Base-by-base conservation (phyloP, 2,888 invertebrate species). In the Plagodis dolabraria region DNA sequence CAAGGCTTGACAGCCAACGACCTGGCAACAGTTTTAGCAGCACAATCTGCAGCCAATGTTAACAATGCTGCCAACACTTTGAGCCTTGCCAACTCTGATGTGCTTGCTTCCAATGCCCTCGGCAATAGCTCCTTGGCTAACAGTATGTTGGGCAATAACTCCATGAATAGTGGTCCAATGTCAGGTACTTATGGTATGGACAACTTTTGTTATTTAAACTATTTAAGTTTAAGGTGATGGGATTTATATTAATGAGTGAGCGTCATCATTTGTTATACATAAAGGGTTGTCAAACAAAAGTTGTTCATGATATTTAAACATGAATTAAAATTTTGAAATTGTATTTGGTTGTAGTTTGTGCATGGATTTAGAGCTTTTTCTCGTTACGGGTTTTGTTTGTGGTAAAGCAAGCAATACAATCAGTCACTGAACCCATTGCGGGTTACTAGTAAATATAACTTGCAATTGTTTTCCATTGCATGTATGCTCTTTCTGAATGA, bases 1-100 rank as follows among this genome's bases (percentile, higher is more conserved):
- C 93, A 93, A 77, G 93, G 93, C 2, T 74, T 92, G 34, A 91
- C 92, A 0, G 92, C 92, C 5, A 89, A 71, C 66, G 92, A 92
- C 55, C 68, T 92, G 34, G 89, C 92, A 0, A 85, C 89, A 33
- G 86, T 91, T 5, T 74, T 92, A 5, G 80, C 86, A 0, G 87
- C 87, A 2, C 88, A 89, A 59, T 63, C 64, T 0, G 64, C 61
- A 8, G 86, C 85, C 2, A 83, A 85, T 62, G 85, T 77, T 5
- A 87, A 85, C 64, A 74, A 77, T n/a, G 80, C 81, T 22, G 79
- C 79, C 22, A 80, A 74, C 56, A 47, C 63, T 0, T 57, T 90
- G 57, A 79, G 74, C 5, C 76, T 90, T 36, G 77, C 74, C 7
- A 82, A 80, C 60, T 59, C 77, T 6, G 89, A 87, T 47, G 52